A percentile compares a stretch with the other conserved stretches of the same genome.
phyloP scores from a whole-genome alignment of 2,888 invertebrate species.

The Bombylius discolor region DNA sequence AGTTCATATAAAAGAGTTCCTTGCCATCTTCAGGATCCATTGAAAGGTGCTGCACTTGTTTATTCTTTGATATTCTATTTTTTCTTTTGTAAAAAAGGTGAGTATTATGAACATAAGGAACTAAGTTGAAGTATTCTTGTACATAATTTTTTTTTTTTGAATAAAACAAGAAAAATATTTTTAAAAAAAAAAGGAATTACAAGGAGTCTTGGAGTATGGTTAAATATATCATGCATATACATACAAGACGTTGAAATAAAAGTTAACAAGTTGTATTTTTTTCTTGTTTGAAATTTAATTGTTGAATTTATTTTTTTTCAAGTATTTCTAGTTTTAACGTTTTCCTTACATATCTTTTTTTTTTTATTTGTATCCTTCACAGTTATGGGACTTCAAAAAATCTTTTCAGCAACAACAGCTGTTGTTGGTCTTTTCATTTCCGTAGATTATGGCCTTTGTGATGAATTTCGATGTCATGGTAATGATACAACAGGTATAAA shows the following conservation, averaged over 20 bases:
- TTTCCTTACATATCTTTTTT: neutral
- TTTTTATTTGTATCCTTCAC: neutral
- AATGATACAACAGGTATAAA: slow-evolving; percentile 27
- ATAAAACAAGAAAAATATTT: too few relatives aligned
- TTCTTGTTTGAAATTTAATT: too few relatives aligned
- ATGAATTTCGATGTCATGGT: slow-evolving; percentile 47
- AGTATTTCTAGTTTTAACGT: neutral
- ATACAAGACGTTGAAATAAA: too few relatives aligned
- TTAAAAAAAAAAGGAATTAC: too few relatives aligned
- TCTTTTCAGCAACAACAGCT: slow-evolving; percentile 46
- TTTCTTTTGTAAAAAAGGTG: slow-evolving; percentile 46
- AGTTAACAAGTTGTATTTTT: too few relatives aligned
- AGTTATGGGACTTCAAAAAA: slow-evolving; percentile 47
- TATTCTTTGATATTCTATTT: slow-evolving; percentile 46
- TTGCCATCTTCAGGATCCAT: slow-evolving; percentile 48
- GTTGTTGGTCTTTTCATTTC: slow-evolving; percentile 47
- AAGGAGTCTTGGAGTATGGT: too few relatives aligned
- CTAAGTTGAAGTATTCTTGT: neutral
- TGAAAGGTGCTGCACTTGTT: slow-evolving; percentile 44
- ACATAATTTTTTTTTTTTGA: too few relatives aligned
- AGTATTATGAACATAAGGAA: slow-evolving; percentile 26
- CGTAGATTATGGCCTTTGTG: slow-evolving; percentile 47
- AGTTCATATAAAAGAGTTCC: slow-evolving; percentile 35
- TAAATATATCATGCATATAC: too few relatives aligned
- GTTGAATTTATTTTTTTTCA: too few relatives aligned